Evolutionary conservation across 2,113 vertebrate genomes (phyloP).

Genomic region (Pogonocichla stellata): DNA sequence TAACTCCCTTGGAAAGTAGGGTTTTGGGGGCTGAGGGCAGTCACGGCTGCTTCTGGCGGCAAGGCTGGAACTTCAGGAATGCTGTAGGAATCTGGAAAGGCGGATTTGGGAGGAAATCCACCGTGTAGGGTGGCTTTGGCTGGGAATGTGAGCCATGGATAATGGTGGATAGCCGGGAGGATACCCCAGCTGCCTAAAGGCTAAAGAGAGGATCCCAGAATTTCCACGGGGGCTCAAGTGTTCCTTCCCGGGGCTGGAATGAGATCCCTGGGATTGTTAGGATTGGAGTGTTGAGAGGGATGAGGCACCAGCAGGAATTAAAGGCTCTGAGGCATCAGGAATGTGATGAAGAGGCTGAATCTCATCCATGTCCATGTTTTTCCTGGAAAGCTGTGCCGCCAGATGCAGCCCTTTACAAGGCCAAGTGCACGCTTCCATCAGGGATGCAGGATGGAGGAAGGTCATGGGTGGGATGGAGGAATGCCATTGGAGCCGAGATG

Average conservation of each 20-base stretch:
- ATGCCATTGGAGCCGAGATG: background rate
- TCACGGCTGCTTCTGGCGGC: background rate
- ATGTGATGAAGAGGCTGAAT: background rate
- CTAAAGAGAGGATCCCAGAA: background rate
- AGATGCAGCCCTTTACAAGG: background rate
- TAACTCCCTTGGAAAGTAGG: accelerated
- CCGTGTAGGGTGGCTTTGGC: background rate
- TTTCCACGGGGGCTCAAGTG: background rate
- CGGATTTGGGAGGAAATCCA: constrained; percentile 25
- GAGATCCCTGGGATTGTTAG: background rate
- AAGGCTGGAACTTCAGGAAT: background rate
- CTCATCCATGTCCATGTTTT: background rate
- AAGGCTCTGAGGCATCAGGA: background rate
- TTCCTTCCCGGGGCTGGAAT: background rate
- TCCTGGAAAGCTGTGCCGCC: background rate
- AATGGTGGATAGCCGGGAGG: background rate
- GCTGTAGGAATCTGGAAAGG: background rate
- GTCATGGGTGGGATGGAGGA: background rate
- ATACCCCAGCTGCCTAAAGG: background rate
- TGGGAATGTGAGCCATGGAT: background rate
- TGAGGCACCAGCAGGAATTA: background rate
- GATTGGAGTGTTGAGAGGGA: background rate
- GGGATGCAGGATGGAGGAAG: background rate
- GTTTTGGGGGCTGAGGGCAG: background rate
- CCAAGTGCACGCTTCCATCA: background rate